Percentiles rank a stretch among this genome's conserved stretches.
Evolutionary conservation across 2,113 vertebrate species (phyloP).

Genomic region (Toxotes jaculatrix): DNA sequence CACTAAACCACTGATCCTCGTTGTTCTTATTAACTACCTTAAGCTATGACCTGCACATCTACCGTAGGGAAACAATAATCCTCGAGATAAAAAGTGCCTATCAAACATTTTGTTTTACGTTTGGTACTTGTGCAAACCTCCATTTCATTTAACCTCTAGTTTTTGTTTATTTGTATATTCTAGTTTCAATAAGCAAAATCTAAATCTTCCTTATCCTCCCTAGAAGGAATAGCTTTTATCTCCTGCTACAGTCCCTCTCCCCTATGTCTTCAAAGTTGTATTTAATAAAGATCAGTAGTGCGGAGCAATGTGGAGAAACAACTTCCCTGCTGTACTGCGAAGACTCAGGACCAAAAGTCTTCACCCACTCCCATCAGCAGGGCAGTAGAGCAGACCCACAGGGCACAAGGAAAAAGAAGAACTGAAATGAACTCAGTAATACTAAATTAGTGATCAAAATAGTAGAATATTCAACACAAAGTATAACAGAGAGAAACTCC

Average conservation of each 20-base stretch:
- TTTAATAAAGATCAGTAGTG: constrained; percentile 64
- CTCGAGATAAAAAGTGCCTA: neutral
- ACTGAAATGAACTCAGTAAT: constrained; percentile 16
- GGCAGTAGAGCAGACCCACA: constrained; percentile 52
- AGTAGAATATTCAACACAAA: constrained; percentile 17
- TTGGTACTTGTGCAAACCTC: neutral
- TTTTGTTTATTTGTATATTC: constrained; percentile 15
- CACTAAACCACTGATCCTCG: constrained; percentile 18
- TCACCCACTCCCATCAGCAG: constrained; percentile 47
- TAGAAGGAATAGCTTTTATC: constrained; percentile 37
- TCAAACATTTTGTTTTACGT: neutral
- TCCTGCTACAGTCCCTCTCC: constrained; percentile 12
- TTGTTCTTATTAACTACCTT: constrained; percentile 16
- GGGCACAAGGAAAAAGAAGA: constrained; percentile 17
- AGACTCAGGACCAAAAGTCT: constrained; percentile 36
- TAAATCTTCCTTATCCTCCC: constrained; percentile 14
- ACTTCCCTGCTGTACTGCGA: constrained; percentile 28
- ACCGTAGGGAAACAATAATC: constrained; percentile 4
- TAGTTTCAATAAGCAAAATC: constrained; percentile 26
- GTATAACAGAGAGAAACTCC: neutral
- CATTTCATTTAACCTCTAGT: neutral
- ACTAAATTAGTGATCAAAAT: constrained; percentile 44
- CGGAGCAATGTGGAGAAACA: constrained; percentile 57
- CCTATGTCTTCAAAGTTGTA: constrained; percentile 37
- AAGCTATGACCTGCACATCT: neutral